Conservation (phyloP, 1,140 invertebrate genomes). For the Aphidius ervi region DNA sequence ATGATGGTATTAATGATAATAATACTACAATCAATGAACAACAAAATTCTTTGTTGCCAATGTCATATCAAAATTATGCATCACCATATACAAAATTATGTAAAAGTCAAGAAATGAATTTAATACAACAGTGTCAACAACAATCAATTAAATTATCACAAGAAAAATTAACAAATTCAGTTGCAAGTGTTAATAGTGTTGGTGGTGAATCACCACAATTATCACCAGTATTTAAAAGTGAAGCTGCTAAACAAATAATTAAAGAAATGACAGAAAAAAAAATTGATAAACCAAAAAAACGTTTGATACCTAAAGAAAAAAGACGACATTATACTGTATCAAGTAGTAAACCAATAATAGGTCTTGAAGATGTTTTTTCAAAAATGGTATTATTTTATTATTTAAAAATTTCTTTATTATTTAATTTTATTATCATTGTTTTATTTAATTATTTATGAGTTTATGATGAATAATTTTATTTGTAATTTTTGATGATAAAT, state of each 20-base stretch:
- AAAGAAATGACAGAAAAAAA: slow-evolving; percentile 69
- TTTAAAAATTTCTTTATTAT: slow-evolving; percentile 10
- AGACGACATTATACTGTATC: slow-evolving; percentile 85
- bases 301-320: slow-evolving; percentile 74
- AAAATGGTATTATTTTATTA: slow-evolving; percentile 43
- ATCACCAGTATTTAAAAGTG: slow-evolving; percentile 75
- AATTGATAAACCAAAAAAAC: slow-evolving; percentile 46
- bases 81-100: slow-evolving; percentile 19
- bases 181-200: slow-evolving; percentile 27
- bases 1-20: neutral
- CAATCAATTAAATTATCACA: slow-evolving; percentile 37
- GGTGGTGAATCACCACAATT: slow-evolving; percentile 36
- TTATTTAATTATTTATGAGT: neutral
- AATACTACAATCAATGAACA: neutral
- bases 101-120: slow-evolving; percentile 13
- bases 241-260: slow-evolving; percentile 78
- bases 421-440: neutral
- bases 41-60: too few species aligned
- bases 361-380: slow-evolving; percentile 43
- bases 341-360: slow-evolving; percentile 57
- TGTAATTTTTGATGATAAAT: slow-evolving; percentile 5
- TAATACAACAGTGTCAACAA: slow-evolving; percentile 27
- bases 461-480: neutral
- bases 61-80: slow-evolving; percentile 22
- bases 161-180: slow-evolving; percentile 48